Percentiles rank a stretch among this genome's conserved stretches.
phyloP scores from a whole-genome alignment of 2,113 vertebrate species.

The Panthera uncia region DNA sequence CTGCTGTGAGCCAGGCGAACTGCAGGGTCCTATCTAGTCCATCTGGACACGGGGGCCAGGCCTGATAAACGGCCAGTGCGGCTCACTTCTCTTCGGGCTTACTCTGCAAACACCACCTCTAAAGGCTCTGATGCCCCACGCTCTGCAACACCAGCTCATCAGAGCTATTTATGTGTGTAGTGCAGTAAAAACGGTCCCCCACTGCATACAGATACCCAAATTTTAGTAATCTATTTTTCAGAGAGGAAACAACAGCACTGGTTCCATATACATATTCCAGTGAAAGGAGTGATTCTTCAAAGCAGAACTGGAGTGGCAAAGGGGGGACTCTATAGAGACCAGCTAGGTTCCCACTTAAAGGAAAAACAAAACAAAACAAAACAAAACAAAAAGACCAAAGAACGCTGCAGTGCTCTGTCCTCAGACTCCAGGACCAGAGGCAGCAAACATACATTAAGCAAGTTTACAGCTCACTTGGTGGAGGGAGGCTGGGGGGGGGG shows the following conservation, averaged over 20 bases:
- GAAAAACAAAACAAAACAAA: neutral
- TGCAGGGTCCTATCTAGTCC: neutral
- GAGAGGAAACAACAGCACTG: neutral
- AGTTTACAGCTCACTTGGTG: slow-evolving; percentile 57
- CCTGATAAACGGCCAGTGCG: neutral
- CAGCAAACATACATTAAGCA: slow-evolving; percentile 71
- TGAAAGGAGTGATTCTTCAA: neutral
- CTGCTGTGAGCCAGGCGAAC: neutral
- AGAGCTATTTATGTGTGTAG: neutral
- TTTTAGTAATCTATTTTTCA: neutral
- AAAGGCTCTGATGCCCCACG: too few species aligned
- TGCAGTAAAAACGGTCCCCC: neutral
- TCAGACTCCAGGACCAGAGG: slow-evolving; percentile 67
- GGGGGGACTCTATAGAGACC: neutral
- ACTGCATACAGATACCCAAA: neutral
- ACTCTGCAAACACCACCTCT: neutral
- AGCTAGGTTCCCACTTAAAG: neutral
- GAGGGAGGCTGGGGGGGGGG: slow-evolving; percentile 57
- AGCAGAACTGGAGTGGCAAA: neutral
- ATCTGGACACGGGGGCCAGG: neutral
- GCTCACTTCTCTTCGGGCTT: neutral
- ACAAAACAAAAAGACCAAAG: neutral
- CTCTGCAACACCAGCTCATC: neutral
- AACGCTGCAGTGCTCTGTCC: slow-evolving; percentile 26
- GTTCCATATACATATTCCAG: neutral